These are phyloP conservation scores for Papilio xuthus DNA, from an alignment of 1,140 invertebrate species.

Conservation along the genomic window DNA sequence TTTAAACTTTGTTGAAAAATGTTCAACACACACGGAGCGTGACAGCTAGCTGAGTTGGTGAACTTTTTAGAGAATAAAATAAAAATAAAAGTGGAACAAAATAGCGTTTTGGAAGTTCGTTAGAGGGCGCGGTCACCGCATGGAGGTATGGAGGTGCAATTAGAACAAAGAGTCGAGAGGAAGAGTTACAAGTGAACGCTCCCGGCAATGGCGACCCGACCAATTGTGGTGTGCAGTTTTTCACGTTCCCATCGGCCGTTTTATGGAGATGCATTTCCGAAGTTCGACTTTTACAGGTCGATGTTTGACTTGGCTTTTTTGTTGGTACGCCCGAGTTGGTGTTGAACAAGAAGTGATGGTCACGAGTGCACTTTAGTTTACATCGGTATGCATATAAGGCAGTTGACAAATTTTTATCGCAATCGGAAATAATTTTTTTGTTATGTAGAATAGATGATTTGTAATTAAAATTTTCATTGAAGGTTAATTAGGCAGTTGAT, in stretches of 20 bases:
- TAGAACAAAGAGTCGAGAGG: constrained; percentile 64
- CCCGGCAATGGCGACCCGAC: constrained; percentile 15
- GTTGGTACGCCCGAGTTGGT: not conserved
- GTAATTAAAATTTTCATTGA: too few relatives aligned
- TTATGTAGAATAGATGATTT: too few relatives aligned
- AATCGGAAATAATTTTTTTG: not conserved
- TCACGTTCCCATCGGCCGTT: constrained; percentile 25
- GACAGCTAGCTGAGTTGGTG: constrained; percentile 39
- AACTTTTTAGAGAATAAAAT: constrained; percentile 53
- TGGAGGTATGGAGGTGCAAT: constrained; percentile 68
- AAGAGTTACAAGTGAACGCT: constrained; percentile 56
- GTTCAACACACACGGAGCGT: constrained; percentile 13
- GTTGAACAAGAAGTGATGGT: constrained; percentile 11
- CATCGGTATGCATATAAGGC: not conserved
- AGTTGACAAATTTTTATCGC: not conserved
- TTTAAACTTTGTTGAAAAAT: constrained; percentile 27
- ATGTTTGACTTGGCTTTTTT: constrained; percentile 14
- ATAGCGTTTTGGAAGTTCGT: constrained; percentile 60
- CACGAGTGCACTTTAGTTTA: not conserved
- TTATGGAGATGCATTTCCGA: constrained; percentile 26
- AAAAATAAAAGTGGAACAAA: constrained; percentile 23
- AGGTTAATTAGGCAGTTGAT: too few relatives aligned
- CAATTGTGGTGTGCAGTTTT: constrained; percentile 32
- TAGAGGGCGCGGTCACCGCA: constrained; percentile 56
- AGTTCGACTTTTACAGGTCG: constrained; percentile 20